Percentiles rank a stretch among this genome's conserved stretches.
Conservation (phyloP, 2,113 vertebrate genomes). For the Eptesicus fuscus region DNA sequence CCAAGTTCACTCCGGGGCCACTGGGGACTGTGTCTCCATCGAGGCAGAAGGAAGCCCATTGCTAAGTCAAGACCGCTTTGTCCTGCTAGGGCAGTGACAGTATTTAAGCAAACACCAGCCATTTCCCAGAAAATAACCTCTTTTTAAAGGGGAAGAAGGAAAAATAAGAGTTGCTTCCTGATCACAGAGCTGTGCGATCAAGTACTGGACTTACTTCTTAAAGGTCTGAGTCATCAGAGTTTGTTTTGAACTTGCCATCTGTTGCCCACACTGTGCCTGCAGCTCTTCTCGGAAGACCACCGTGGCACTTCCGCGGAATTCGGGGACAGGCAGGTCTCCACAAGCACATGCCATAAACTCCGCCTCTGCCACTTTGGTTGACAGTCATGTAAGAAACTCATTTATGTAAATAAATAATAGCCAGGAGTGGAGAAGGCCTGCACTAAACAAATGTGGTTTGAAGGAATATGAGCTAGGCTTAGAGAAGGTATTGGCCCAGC, state of each 20-base stretch:
- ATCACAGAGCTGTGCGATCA: background rate
- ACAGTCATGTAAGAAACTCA: background rate
- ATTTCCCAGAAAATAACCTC: constrained; percentile 21
- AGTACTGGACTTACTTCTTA: background rate
- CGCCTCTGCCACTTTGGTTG: background rate
- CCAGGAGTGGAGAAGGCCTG: background rate
- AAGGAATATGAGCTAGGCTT: background rate
- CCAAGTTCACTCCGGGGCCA: background rate
- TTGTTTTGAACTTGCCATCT: background rate
- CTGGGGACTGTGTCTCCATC: background rate
- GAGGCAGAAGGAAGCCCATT: background rate
- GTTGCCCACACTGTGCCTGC: background rate
- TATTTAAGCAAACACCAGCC: background rate
- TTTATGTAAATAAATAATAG: background rate
- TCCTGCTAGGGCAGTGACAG: background rate
- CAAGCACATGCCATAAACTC: background rate
- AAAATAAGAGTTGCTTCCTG: constrained; percentile 17
- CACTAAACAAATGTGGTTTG: background rate
- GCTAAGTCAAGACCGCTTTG: background rate
- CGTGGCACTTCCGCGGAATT: background rate
- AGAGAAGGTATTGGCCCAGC: background rate
- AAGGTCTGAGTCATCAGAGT: background rate
- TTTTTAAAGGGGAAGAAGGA: background rate
- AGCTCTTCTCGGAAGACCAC: background rate
- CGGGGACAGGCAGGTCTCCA: too few species aligned